Evolutionary conservation across 2,113 vertebrate genomes (phyloP).

Genomic region (Sceloporus tristichus): DNA sequence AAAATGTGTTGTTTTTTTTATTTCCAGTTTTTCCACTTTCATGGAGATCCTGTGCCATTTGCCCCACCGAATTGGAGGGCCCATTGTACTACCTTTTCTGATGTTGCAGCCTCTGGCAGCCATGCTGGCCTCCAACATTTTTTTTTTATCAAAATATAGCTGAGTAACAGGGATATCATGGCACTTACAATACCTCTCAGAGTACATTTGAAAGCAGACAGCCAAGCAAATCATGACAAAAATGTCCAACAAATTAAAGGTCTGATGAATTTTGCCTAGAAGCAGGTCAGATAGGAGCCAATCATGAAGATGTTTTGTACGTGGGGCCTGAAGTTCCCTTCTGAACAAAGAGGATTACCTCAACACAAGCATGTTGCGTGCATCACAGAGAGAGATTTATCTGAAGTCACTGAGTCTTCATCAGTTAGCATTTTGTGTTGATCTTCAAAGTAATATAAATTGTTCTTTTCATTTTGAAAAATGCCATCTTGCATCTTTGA

Average conservation of each 20-base stretch:
- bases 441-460: constrained; percentile 49
- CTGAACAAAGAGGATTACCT: constrained; percentile 41
- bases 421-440: constrained; percentile 33
- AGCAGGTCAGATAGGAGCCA: neutral
- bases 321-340: constrained; percentile 20
- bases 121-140: too few relatives aligned
- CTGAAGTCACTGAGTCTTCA: constrained; percentile 46
- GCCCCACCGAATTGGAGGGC: too few relatives aligned
- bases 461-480: constrained; percentile 61
- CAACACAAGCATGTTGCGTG: constrained; percentile 26
- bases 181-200: neutral
- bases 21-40: too few relatives aligned
- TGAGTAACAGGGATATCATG: too few relatives aligned
- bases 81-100: too few relatives aligned
- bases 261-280: neutral
- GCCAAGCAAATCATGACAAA: neutral
- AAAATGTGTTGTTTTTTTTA: too few relatives aligned
- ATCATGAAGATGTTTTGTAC: constrained; percentile 7
- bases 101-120: too few relatives aligned
- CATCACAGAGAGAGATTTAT: constrained; percentile 25
- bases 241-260: neutral
- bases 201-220: neutral
- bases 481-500: constrained; percentile 40
- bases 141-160: too few relatives aligned
- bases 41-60: too few relatives aligned